Evolutionary conservation across 2,113 vertebrate species (phyloP), one percentile per base, ranked within the genome.

Genomic region (Otus sunia): DNA sequence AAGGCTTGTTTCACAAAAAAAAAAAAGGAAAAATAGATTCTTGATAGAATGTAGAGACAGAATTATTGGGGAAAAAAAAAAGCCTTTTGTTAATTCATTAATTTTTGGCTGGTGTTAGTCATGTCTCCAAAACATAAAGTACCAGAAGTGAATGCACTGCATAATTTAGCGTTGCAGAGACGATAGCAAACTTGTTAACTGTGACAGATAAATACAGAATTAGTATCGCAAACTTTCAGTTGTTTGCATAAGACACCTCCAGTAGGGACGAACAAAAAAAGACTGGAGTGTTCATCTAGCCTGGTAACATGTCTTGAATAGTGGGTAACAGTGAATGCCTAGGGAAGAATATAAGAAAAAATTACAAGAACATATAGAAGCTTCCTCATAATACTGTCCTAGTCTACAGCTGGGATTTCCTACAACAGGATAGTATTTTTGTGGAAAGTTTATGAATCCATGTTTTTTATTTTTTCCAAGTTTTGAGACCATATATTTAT

Each of bases 31-130:
- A 75, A 21, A 45, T 20, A 5, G 4, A 34, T 50, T 76, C 6
- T 59, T 66, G 22, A 22, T 29, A 58, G n/a, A n/a, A 43, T 50
- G 34, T 12, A 50, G 15, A 74, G 12, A 30, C 19, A 78, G 20
- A 66, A 47, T 72, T 41, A 26, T 36, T 73, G 43, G 43, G 41
- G 41, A n/a, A 50, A 27, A 73, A 55, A 27, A 15, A n/a, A 20
- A 12, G 10, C 2, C 6, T 39, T 59, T 86, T 52, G 13, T 66
- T 47, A 39, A 5, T n/a, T 23, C 0, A 0, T 71, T 50, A 21
- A 27, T 56, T 72, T 87, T 71, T 71, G 52, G 13, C 23, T 91
- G 16, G 15, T 64, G 22, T 47, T 72, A 60, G 26, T 55, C 26
- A 8, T 22, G 2, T 43, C 11, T 39, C 30, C 26, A 25, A 64